Evolutionary conservation across 2,888 invertebrate genomes (phyloP).

Genomic region (Limnephilus marmoratus): DNA sequence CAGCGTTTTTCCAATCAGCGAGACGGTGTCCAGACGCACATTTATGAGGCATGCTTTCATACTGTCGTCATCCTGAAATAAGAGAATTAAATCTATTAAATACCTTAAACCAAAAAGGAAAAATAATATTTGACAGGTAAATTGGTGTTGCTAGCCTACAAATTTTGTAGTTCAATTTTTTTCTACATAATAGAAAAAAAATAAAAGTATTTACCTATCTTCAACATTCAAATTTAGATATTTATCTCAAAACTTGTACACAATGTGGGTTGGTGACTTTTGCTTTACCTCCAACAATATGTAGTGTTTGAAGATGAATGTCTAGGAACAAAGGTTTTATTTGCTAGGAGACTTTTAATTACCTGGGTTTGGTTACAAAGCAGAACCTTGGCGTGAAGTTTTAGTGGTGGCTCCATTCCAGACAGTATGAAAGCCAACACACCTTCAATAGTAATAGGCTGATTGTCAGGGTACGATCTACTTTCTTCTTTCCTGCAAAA

Average conservation of each 20-base stretch:
- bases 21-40: conserved; percentile 75
- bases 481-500: conserved; percentile 82
- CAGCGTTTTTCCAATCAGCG: conserved; percentile 75
- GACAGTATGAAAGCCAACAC: conserved; percentile 85
- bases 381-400: conserved; percentile 76
- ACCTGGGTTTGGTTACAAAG: conserved; percentile 76
- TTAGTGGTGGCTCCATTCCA: conserved; percentile 78
- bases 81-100: conserved; percentile 1
- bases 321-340: background rate
- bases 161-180: too few relatives aligned
- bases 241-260: too few relatives aligned
- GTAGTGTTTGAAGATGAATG: too few relatives aligned
- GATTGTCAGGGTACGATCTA: conserved; percentile 80
- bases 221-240: too few relatives aligned
- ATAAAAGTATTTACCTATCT: too few relatives aligned
- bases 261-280: too few relatives aligned
- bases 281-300: too few relatives aligned
- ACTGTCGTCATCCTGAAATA: conserved; percentile 70
- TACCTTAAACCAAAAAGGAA: background rate
- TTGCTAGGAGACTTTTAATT: conserved; percentile 56
- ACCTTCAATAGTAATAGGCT: conserved; percentile 81
- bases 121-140: too few relatives aligned
- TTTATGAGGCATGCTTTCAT: conserved; percentile 75
- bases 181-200: too few relatives aligned
- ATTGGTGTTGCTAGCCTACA: too few relatives aligned